Percentiles rank a stretch among this genome's conserved stretches.
phyloP scores from a whole-genome alignment of 2,888 invertebrate species.

The Acanthosepion pharaonis region DNA sequence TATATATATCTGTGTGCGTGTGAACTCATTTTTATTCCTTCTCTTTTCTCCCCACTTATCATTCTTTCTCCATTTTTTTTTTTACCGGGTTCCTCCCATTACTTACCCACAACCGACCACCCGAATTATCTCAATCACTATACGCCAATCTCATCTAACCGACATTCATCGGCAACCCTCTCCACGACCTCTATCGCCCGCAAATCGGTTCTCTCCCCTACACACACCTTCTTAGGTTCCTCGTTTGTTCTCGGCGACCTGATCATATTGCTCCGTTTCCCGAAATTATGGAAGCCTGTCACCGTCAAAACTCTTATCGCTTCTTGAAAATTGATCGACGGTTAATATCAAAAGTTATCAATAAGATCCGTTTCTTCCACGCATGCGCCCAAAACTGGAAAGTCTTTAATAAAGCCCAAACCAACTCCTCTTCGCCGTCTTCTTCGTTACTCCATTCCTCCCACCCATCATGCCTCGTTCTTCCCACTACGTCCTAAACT shows the following conservation, averaged over 20 bases:
- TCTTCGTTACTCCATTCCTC: background rate
- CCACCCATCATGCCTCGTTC: background rate
- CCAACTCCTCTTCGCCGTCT: background rate
- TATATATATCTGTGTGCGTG: no score
- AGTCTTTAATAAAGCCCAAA: background rate
- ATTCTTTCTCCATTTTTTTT: no score
- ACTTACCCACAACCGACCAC: no score
- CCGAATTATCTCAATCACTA: no score
- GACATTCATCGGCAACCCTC: no score
- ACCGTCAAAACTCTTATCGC: background rate
- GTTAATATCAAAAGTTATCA: constrained; percentile 9
- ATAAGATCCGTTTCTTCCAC: background rate
- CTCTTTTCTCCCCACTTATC: no score
- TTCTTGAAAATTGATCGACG: background rate
- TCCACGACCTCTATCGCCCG: no score
- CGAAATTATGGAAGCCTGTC: background rate
- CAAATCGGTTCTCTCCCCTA: no score
- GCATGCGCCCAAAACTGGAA: background rate
- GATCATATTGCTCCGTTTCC: background rate
- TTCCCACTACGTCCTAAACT: background rate
- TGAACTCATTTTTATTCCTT: no score
- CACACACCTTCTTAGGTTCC: background rate
- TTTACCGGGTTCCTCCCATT: no score
- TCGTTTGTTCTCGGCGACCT: background rate
- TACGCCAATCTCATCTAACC: no score